These are phyloP conservation scores for Chrysodeixis includens DNA, from an alignment of 2,888 invertebrate species.

Conservation along the genomic window DNA sequence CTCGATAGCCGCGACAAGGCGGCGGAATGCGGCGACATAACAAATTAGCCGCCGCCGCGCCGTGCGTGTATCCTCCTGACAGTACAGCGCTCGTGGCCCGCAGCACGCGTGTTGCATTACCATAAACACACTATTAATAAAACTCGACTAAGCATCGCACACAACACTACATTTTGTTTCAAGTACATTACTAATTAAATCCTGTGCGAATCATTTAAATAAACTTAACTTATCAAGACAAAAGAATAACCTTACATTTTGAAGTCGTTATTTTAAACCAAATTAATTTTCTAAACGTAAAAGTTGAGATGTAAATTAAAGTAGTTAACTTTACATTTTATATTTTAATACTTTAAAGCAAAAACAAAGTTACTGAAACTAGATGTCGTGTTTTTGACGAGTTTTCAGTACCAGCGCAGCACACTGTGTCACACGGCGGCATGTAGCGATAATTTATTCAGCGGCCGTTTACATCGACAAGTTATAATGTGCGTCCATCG, in stretches of 20 bases:
- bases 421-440: slow-evolving; percentile 1
- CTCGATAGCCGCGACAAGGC: neutral
- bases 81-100: neutral
- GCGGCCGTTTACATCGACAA: slow-evolving; percentile 61
- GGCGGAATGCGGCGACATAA: neutral
- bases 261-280: no score
- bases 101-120: slow-evolving; percentile 27
- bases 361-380: no score
- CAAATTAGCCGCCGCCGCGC: slow-evolving; percentile 1
- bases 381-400: no score
- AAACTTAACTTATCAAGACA: no score
- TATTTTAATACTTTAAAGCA: no score
- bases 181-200: slow-evolving; percentile 28
- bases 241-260: no score
- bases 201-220: no score
- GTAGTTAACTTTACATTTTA: neutral
- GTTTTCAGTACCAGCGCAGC: neutral
- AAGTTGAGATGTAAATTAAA: neutral
- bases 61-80: slow-evolving; percentile 16
- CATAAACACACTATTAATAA: slow-evolving; percentile 47
- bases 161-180: slow-evolving; percentile 16
- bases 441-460: slow-evolving; percentile 62
- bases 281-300: slow-evolving; percentile 10
- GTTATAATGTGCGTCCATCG: slow-evolving; percentile 63
- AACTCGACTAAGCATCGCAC: slow-evolving; percentile 15